These are phyloP conservation scores for Cephalopachus bancanus DNA, from an alignment of 2,797 vertebrate species.

Conservation along the genomic window DNA sequence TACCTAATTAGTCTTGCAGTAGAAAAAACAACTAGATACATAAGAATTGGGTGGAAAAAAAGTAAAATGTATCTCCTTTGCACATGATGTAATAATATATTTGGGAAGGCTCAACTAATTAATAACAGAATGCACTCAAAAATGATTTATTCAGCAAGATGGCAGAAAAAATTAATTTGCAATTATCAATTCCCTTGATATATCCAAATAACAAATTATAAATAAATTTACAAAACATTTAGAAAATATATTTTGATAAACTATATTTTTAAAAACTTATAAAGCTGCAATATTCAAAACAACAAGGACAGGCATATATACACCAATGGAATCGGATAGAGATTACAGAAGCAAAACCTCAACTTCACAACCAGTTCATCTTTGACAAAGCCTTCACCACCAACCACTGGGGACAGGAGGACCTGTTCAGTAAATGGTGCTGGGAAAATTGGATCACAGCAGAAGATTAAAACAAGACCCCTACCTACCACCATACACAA, in stretches of 20 bases:
- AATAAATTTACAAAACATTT: not conserved
- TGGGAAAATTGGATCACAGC: no score
- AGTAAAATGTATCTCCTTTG: not conserved
- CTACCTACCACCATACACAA: no score
- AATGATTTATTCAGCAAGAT: not conserved
- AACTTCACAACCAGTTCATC: no score
- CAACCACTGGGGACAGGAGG: no score
- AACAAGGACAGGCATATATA: no score
- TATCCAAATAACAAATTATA: not conserved
- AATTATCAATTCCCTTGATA: not conserved
- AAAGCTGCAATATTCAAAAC: no score
- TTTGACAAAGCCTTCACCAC: no score
- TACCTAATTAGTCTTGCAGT: not conserved
- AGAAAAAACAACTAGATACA: not conserved
- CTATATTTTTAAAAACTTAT: not conserved
- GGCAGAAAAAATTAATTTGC: not conserved
- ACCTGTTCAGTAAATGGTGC: no score
- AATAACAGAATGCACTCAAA: not conserved
- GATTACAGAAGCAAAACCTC: no score
- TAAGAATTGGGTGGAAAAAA: not conserved
- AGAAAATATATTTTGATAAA: not conserved
- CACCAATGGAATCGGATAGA: no score
- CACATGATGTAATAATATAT: not conserved
- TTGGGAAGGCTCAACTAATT: not conserved
- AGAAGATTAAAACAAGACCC: no score